Evolutionary conservation across 1,140 invertebrate species (phyloP), one percentile per base, ranked within the genome.

Genomic region (Ctenoplectra terminalis): DNA sequence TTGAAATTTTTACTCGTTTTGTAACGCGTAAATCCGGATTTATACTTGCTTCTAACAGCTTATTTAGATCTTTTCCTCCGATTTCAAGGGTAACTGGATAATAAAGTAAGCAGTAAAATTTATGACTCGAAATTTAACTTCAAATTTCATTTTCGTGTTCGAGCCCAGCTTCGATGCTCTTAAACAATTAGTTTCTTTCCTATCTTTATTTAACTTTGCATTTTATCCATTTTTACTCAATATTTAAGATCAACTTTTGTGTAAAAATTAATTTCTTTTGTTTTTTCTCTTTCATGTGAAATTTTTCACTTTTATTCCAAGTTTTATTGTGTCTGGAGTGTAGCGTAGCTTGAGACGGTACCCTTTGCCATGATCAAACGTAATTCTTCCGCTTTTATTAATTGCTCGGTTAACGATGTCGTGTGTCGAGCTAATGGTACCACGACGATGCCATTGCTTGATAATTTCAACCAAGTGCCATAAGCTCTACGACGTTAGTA

Each of bases 371-470:
- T 58, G 7, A 70, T 60, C n/a, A n/a, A 60, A 26, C 40, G 29
- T n/a, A 20, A 23, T 46, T 66, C 48, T 56, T 81, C 31, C 15
- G 5, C 11, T 7, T 52, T 52, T 15, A 43, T 52, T 82, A 77
- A 77, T 76, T 76, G 54, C 50, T 11, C 17, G 20, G 23, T 31
- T 43, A 66, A 54, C 26, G 31, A 54, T 17, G 64, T 63, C 50
- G n/a, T n/a, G n/a, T n/a, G n/a, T n/a, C n/a, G n/a, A n/a, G n/a
- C n/a, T n/a, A n/a, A n/a, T n/a, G n/a, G 73, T 48, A 46, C 17
- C 60, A 48, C n/a, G 67, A 60, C 64, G 60, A 58, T 78, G 46
- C 48, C 80, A 43, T 80, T 79, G 77, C 71, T 83, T 84, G 71
- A 73, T 46, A 80, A 85, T 84, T 84, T 70, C 48, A 71, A 69